Percentiles rank a stretch among this genome's conserved stretches.
Evolutionary conservation across 2,797 vertebrate species (phyloP).

Genomic region (Leptoclinus maculatus): DNA sequence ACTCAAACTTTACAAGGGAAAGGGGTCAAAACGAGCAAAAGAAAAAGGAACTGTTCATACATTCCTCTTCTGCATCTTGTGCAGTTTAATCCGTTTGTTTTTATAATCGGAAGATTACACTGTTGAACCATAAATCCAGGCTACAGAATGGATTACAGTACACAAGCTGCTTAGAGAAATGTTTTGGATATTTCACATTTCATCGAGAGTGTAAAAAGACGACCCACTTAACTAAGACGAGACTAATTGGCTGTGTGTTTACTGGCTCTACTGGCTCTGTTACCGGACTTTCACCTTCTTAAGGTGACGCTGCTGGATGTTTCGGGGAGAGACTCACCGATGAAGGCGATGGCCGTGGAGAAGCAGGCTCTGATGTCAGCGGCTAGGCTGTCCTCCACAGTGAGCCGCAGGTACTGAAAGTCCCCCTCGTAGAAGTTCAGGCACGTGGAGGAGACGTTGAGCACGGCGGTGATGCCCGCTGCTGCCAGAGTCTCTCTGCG

Average conservation of each 20-base stretch:
- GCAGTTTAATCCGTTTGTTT: constrained; percentile 48
- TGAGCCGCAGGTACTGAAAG: constrained; percentile 86
- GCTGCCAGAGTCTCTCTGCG: constrained; percentile 84
- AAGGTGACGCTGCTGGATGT: neutral
- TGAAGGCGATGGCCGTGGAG: constrained; percentile 89
- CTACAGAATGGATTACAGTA: constrained; percentile 44
- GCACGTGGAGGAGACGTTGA: constrained; percentile 90
- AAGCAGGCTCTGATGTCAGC: constrained; percentile 89
- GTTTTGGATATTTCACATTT: constrained; percentile 17
- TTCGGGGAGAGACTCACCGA: constrained; percentile 78
- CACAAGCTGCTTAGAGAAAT: constrained; percentile 47
- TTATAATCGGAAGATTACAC: constrained; percentile 52
- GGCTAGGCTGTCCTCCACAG: constrained; percentile 88
- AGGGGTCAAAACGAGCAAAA: neutral
- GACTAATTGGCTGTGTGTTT: neutral
- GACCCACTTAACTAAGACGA: neutral
- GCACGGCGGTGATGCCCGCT: constrained; percentile 88
- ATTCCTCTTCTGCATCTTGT: constrained; percentile 19
- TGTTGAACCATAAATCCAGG: constrained; percentile 15
- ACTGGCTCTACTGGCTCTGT: neutral
- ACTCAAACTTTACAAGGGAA: constrained; percentile 1
- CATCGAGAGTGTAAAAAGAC: neutral
- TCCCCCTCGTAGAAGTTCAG: constrained; percentile 89
- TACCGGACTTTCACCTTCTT: neutral
- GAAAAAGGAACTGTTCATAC: neutral